Conservation (phyloP, 2,113 vertebrate genomes). For the Reinhardtius hippoglossoides region DNA sequence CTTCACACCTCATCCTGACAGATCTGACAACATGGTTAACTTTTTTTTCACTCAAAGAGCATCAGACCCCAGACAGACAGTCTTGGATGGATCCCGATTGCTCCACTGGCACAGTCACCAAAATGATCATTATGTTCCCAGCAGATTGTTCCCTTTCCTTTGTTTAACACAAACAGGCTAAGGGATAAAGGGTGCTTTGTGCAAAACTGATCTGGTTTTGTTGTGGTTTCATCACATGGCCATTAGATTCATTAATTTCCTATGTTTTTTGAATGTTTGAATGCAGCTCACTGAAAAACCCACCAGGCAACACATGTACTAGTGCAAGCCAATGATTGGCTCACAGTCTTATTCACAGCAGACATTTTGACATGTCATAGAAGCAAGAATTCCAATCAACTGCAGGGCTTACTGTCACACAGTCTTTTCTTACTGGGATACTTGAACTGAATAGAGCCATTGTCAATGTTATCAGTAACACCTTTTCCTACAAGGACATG, state of each 20-base stretch:
- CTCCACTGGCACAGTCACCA: no score
- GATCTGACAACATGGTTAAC: neutral
- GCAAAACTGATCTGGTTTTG: neutral
- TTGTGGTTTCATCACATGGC: neutral
- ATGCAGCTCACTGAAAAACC: neutral
- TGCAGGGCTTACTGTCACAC: neutral
- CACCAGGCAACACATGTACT: neutral
- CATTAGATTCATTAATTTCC: neutral
- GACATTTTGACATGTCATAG: neutral
- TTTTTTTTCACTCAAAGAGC: neutral
- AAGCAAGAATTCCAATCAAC: neutral
- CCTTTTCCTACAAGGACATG: neutral
- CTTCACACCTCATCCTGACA: no score
- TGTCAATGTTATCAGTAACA: no score
- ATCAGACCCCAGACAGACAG: neutral
- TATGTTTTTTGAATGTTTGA: neutral
- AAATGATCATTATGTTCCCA: constrained; percentile 1
- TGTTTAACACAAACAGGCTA: neutral
- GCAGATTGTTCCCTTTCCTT: neutral
- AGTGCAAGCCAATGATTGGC: neutral
- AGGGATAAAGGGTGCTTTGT: neutral
- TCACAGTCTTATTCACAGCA: neutral
- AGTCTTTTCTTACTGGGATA: neutral
- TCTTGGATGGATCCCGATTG: neutral
- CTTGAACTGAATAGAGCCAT: neutral